Evolutionary conservation across 2,113 vertebrate species (phyloP).

Genomic region (Calyptomena viridis): DNA sequence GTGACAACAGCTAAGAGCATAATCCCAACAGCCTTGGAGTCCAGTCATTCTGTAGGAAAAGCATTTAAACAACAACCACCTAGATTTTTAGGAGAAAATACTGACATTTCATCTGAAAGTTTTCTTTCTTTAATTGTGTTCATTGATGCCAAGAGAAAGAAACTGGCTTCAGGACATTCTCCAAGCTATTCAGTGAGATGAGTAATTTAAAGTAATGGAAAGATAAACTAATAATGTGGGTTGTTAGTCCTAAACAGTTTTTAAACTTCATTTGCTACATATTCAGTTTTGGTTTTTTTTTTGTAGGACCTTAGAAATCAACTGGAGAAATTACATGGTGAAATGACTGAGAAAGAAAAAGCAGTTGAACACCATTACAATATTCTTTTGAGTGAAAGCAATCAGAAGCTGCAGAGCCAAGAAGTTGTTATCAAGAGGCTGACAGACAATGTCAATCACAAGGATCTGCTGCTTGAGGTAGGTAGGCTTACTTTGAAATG

Average conservation of each 20-base stretch:
- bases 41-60: background rate
- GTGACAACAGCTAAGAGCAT: background rate
- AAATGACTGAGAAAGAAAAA: slow-evolving; percentile 82
- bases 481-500: background rate
- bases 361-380: slow-evolving; percentile 79
- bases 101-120: background rate
- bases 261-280: background rate
- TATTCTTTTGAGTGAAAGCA: slow-evolving; percentile 79
- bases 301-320: slow-evolving; percentile 88
- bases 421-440: slow-evolving; percentile 80
- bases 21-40: background rate
- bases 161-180: background rate
- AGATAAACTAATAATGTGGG: background rate
- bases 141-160: background rate
- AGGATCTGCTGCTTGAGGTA: slow-evolving; percentile 87
- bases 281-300: background rate
- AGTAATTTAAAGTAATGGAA: background rate
- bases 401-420: slow-evolving; percentile 77
- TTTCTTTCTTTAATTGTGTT: background rate
- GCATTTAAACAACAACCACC: background rate
- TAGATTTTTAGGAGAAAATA: background rate
- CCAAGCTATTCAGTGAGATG: background rate
- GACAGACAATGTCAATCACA: slow-evolving; percentile 76
- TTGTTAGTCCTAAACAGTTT: background rate
- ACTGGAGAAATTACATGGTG: slow-evolving; percentile 84